These are phyloP conservation scores for Lates calcarifer DNA, from an alignment of 2,113 vertebrate genomes.

Conservation along the genomic window DNA sequence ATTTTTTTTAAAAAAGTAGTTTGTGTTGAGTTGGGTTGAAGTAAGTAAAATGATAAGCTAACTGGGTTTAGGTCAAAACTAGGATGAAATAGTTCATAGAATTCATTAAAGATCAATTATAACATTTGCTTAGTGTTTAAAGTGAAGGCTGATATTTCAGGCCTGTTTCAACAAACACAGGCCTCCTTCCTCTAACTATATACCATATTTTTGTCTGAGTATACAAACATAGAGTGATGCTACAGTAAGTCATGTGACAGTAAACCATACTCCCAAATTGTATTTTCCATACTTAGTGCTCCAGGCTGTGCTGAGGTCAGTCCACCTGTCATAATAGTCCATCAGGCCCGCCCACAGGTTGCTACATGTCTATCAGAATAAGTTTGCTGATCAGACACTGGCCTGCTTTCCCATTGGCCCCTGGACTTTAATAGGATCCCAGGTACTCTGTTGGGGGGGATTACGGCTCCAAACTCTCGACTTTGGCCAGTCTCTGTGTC, in stretches of 20 bases:
- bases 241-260: too few relatives aligned
- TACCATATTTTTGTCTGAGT: not conserved
- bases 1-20: too few relatives aligned
- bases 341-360: slow-evolving; percentile 53
- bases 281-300: not conserved
- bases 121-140: not conserved
- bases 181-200: not conserved
- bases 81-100: too few relatives aligned
- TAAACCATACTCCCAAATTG: not conserved
- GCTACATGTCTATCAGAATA: slow-evolving; percentile 67
- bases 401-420: slow-evolving; percentile 86
- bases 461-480: slow-evolving; percentile 79
- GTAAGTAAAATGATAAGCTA: not conserved
- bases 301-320: slow-evolving; percentile 40
- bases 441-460: slow-evolving; percentile 71
- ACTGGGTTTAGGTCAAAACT: not conserved
- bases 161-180: not conserved
- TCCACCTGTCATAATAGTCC: slow-evolving; percentile 56
- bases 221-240: not conserved
- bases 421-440: slow-evolving; percentile 85
- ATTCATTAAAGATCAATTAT: not conserved
- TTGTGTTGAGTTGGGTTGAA: not conserved
- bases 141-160: not conserved
- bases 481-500: slow-evolving; percentile 78
- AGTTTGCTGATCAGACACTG: slow-evolving; percentile 85